A percentile compares a stretch with the other conserved stretches of the same genome.
These are phyloP conservation scores for Scolanthus callimorphus DNA, from an alignment of 92 coral and sea anemone species.

Conservation along the genomic window DNA sequence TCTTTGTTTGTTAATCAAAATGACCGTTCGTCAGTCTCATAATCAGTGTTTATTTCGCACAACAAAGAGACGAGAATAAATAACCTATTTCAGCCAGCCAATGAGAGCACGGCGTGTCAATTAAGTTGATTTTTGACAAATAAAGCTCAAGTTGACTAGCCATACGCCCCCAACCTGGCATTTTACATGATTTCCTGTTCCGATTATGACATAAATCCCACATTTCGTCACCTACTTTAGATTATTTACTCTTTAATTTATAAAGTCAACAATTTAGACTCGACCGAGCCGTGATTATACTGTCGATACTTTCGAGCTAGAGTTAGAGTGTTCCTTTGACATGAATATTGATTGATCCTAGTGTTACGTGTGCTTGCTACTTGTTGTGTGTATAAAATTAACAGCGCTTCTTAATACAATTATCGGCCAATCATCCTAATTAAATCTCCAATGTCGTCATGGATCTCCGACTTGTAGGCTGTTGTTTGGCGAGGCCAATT, in stretches of 20 bases:
- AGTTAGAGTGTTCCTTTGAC: not conserved
- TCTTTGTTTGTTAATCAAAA: conserved; percentile 93
- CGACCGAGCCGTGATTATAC: not conserved
- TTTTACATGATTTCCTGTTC: not conserved
- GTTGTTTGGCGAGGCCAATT: conserved; percentile 57
- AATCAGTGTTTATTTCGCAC: conserved; percentile 96
- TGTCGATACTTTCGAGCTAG: not conserved
- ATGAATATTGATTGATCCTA: not conserved
- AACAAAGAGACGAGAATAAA: conserved; percentile 88
- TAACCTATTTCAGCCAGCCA: conserved; percentile 70
- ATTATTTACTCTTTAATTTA: conserved; percentile 18
- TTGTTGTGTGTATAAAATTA: conserved; percentile 22
- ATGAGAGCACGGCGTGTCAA: conserved; percentile 61
- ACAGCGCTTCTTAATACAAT: conserved; percentile 59
- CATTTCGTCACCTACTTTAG: conserved; percentile 25
- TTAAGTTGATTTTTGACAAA: conserved; percentile 75
- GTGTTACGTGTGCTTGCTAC: not conserved
- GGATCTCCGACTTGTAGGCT: conserved; percentile 46
- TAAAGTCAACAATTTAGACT: not conserved
- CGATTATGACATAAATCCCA: not conserved
- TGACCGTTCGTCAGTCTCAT: conserved; percentile 96
- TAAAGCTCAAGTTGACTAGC: conserved; percentile 31
- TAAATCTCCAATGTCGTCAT: conserved; percentile 62
- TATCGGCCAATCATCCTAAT: conserved; percentile 73
- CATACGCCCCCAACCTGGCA: conserved; percentile 3